Base-by-base conservation (phyloP, 1,140 invertebrate species). In the Apocrypta bakeri region DNA sequence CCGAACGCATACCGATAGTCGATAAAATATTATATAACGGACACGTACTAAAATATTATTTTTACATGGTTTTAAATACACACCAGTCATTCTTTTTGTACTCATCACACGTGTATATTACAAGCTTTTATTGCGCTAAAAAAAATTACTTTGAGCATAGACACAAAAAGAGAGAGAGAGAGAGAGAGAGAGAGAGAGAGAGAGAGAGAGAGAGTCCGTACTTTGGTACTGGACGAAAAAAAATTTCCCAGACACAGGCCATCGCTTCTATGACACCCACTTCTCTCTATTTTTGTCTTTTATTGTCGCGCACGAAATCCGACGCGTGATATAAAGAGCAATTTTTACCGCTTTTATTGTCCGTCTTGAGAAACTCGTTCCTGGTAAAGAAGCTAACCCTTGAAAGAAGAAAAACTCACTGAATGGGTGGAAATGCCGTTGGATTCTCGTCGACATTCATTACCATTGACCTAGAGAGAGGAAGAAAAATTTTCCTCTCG, bases 351-450 rank as follows among this genome's bases (percentile, higher is more conserved):
- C 17, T 56, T n/a, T 56, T 56, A 56, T 56, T 56, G 48, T 56
- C 14, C 17, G 1, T 56, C 48, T 17, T 4, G 48, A 56, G 48
- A 56, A 21, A 56, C 48, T 21, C 48, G 48, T 56, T 56, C 48
- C 48, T 21, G 48, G 48, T 17, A 21, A n/a, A 56, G 48, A 56
- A 21, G 21, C 48, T 56, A 56, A 56, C 48, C 48, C 48, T 56
- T 56, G 48, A 6, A 56, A 56, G 48, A 56, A 56, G 48, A 56
- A 56, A 56, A 56, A 56, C 48, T 21, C 48, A 21, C 48, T 12
- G 25, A 74, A 73, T 74, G 24, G 29, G 31, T 80, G 21, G 42
- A 71, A 79, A 73, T 80, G 79, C 71, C 79, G 79, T 72, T 73
- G 21, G 48, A 56, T 56, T 56, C 48, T 56, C 48, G 48, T n/a